Percentiles rank a stretch among this genome's conserved stretches.
phyloP scores from a whole-genome alignment of 30 jellyfish, hydroid and myxozoan species.

The Rhopilema esculentum region DNA sequence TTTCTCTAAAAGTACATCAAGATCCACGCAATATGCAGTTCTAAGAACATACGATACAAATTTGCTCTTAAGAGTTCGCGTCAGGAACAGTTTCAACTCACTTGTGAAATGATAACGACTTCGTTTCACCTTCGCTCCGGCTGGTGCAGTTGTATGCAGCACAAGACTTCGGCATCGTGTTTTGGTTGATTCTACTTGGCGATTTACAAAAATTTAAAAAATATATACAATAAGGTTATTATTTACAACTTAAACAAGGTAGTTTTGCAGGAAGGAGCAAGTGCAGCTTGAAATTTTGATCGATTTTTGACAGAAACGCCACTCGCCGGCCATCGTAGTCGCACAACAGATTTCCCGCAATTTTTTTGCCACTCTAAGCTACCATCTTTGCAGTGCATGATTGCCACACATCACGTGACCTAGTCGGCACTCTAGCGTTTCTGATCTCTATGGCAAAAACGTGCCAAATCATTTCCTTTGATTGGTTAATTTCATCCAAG shows the following conservation, averaged over 20 bases:
- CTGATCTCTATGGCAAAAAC: no score
- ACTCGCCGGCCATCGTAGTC: neutral
- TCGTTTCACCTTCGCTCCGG: constrained; percentile 19
- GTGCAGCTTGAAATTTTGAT: no score
- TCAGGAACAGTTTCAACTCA: no score
- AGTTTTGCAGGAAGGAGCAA: no score
- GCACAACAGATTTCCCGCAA: constrained; percentile 6
- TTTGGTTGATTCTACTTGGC: neutral
- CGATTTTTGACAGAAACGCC: no score
- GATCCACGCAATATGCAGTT: no score
- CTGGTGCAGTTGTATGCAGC: constrained; percentile 34
- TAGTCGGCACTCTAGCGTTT: no score
- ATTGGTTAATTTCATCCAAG: no score
- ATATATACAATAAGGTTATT: constrained; percentile 1
- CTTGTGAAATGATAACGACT: constrained; percentile 30
- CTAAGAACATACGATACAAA: no score
- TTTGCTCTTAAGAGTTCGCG: no score
- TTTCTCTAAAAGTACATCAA: neutral
- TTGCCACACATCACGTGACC: constrained; percentile 29
- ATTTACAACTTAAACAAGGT: constrained; percentile 8
- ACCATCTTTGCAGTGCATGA: constrained; percentile 17
- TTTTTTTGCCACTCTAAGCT: constrained; percentile 29
- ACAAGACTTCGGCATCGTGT: constrained; percentile 36
- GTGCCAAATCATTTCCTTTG: no score
- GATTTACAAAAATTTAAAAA: neutral